Percentiles rank a stretch among this genome's conserved stretches.
phyloP scores from a whole-genome alignment of 53 echinoderm and acorn worm species.

The Pentamera pediparva region DNA sequence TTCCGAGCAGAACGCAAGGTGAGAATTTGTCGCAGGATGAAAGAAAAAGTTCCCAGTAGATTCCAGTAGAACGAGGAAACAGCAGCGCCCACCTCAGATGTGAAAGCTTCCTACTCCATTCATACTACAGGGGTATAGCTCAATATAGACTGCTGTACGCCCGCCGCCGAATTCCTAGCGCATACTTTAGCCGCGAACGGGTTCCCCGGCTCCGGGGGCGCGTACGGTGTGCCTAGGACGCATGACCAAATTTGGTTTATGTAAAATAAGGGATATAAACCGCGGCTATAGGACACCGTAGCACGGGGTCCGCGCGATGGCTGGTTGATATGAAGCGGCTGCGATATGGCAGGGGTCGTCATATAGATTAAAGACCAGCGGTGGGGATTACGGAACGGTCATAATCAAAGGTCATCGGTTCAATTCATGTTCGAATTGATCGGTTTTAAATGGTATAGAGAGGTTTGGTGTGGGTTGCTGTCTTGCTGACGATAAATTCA shows the following conservation, averaged over 20 bases:
- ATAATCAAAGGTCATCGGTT: no score
- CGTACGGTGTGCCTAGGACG: constrained; percentile 11
- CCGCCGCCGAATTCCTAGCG: constrained; percentile 23
- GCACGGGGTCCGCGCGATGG: neutral
- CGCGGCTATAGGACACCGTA: neutral
- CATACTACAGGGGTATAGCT: neutral
- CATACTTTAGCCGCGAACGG: constrained; percentile 37
- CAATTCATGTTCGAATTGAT: no score
- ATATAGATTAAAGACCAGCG: no score
- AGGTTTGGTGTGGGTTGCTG: no score
- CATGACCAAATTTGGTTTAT: constrained; percentile 32
- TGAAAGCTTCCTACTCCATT: neutral
- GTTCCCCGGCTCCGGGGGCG: neutral
- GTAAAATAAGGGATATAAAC: constrained; percentile 14
- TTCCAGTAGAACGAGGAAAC: constrained; percentile 20
- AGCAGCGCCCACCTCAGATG: constrained; percentile 28
- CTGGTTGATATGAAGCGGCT: constrained; percentile 3
- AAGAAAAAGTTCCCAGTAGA: constrained; percentile 21
- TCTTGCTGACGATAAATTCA: no score
- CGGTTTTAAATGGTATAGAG: no score
- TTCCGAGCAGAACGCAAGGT: neutral
- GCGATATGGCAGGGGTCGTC: neutral
- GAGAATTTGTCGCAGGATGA: constrained; percentile 16
- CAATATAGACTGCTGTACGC: neutral
- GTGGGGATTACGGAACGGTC: no score